Evolutionary conservation across 2,113 vertebrate species (phyloP).

Genomic region (Otolemur garnettii): DNA sequence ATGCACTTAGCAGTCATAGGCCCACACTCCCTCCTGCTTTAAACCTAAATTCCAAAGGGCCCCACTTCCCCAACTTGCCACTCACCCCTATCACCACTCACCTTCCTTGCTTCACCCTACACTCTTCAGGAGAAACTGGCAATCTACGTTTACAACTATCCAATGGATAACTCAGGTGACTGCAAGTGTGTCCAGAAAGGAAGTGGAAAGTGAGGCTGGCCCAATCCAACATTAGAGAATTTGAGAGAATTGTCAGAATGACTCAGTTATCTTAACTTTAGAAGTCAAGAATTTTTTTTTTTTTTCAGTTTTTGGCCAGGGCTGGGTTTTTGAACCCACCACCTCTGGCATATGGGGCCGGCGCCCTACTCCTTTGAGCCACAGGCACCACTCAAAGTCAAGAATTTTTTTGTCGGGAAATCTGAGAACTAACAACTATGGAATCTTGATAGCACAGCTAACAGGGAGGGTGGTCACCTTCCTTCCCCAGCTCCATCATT

Average conservation of each 20-base stretch:
- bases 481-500: not conserved
- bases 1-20: not conserved
- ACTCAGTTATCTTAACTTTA: not conserved
- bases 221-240: not conserved
- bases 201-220: not conserved
- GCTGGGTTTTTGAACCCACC: too few relatives aligned
- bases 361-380: too few relatives aligned
- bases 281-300: not conserved
- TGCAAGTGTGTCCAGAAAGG: not conserved
- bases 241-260: not conserved
- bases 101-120: rapidly evolving
- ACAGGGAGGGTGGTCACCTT: not conserved
- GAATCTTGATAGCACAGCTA: not conserved
- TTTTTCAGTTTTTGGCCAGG: too few relatives aligned
- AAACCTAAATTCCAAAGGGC: not conserved
- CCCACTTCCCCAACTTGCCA: not conserved
- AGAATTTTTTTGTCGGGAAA: not conserved
- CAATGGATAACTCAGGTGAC: not conserved
- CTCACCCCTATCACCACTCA: rapidly evolving
- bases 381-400: too few relatives aligned
- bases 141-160: not conserved
- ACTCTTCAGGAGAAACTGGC: not conserved
- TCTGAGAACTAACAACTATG: not conserved
- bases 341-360: too few relatives aligned
- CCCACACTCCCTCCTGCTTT: not conserved